Evolutionary conservation across 2,113 vertebrate genomes (phyloP), one percentile per base, ranked within the genome.

Genomic region (Protomyctophum bolini): DNA sequence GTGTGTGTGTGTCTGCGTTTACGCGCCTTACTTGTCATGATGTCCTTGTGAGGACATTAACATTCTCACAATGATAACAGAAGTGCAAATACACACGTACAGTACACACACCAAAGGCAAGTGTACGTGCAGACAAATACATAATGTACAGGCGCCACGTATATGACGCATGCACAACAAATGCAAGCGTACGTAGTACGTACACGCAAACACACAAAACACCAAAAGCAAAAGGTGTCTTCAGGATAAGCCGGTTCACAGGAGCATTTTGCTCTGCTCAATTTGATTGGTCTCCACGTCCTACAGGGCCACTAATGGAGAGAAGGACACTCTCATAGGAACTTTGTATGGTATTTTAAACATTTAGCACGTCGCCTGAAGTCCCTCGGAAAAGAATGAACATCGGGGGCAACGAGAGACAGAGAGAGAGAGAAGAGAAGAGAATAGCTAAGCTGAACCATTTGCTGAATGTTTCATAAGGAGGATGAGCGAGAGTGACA

Each of bases 401-500:
- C 66, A 47, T 47, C 58, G 69, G 76, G 62, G n/a, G 59, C 11
- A 76, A 70, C 78, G 61, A 28, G 66, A 63, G 45, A 51, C 45
- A 11, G 29, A 66, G 63, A 65, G 11, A 58, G 51, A 60, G 73
- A 63, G 58, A 63, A 63, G 21, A 21, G 21, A 21, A 41, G 33
- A 41, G 33, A 12, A 46, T 28, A 72, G 70, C 68, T 50, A 67
- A 70, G 68, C 63, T 65, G 67, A 84, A 73, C 75, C 63, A 80
- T 11, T 10, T 47, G 62, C 58, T 91, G 83, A 89, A 91, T 89
- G 83, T 89, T 91, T 91, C 54, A 91, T 88, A 79, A 82, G 70
- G 72, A 93, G 88, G 81, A 88, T 88, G 88, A 93, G 79, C 68
- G 79, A 88, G 85, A 84, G 73, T 88, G 91, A 92, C 90, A 90